Conservation (phyloP, 2,888 invertebrate genomes). For the Philaethria dido region DNA sequence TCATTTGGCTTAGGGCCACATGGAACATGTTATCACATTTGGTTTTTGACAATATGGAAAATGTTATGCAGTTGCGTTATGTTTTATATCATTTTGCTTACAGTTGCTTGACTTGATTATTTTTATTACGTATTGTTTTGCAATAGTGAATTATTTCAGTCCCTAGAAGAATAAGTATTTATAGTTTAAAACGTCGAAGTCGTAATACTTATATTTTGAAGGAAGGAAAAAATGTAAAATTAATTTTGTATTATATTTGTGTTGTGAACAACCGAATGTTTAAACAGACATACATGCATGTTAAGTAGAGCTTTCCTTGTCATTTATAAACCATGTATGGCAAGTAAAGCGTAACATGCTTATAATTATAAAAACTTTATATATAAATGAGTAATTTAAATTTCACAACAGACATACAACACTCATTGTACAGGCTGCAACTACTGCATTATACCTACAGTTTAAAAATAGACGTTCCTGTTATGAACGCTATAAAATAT, state of each 20-base stretch:
- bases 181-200: background rate
- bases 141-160: conserved; percentile 1
- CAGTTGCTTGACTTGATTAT: conserved; percentile 33
- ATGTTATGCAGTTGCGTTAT: conserved; percentile 43
- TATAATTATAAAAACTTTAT: too few species aligned
- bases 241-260: too few species aligned
- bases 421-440: too few species aligned
- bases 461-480: conserved; percentile 32
- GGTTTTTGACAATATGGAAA: conserved; percentile 45
- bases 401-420: too few species aligned
- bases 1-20: conserved; percentile 60
- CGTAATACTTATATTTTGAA: too few species aligned
- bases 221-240: too few species aligned
- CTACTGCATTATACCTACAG: background rate
- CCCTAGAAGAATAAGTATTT: background rate
- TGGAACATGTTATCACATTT: conserved; percentile 53
- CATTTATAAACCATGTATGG: too few species aligned
- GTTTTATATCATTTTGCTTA: conserved; percentile 45
- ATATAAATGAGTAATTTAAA: too few species aligned
- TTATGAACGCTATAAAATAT: conserved; percentile 28
- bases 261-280: too few species aligned
- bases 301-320: too few species aligned
- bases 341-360: too few species aligned
- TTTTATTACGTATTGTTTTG: conserved; percentile 9
- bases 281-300: too few species aligned